Percentiles rank a stretch among this genome's conserved stretches.
Evolutionary conservation across 2,113 vertebrate species (phyloP).

Genomic region (Spilogale gracilis): DNA sequence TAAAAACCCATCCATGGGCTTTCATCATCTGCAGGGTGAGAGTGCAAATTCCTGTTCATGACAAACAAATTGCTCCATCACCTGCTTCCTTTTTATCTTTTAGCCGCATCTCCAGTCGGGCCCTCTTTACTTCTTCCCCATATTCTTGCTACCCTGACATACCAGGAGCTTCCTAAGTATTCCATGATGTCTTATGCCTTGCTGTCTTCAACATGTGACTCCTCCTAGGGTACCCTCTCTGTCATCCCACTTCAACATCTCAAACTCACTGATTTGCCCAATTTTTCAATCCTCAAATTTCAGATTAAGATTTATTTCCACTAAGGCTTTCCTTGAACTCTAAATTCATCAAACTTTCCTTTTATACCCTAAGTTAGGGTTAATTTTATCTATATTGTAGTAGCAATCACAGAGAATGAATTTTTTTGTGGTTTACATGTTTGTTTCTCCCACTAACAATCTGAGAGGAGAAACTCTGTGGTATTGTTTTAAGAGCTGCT

Average conservation of each 20-base stretch:
- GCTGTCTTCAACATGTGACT: not conserved
- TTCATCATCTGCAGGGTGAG: slow-evolving; percentile 46
- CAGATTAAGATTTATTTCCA: slow-evolving; percentile 18
- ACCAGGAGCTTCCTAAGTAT: slow-evolving; percentile 5
- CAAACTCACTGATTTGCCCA: not conserved
- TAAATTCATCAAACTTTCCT: not conserved
- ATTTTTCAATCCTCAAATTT: slow-evolving; percentile 11
- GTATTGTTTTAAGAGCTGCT: not conserved
- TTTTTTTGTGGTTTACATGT: not conserved
- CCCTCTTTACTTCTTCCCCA: not conserved
- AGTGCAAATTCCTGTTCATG: not conserved
- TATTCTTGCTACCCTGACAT: not conserved
- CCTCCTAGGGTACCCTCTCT: slow-evolving; percentile 3
- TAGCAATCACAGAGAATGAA: not conserved
- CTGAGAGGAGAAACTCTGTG: not conserved
- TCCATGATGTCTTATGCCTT: not conserved
- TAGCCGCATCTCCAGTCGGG: not conserved
- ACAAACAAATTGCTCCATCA: not conserved
- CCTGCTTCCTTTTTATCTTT: not conserved
- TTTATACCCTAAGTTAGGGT: not conserved
- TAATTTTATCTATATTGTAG: not conserved
- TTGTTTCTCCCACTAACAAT: not conserved
- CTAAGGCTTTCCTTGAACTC: not conserved
- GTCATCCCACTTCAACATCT: not conserved
- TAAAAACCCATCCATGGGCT: slow-evolving; percentile 20